These are phyloP conservation scores for Actinopyga echinites DNA, from an alignment of 53 echinoderm and acorn worm species.

Conservation along the genomic window DNA sequence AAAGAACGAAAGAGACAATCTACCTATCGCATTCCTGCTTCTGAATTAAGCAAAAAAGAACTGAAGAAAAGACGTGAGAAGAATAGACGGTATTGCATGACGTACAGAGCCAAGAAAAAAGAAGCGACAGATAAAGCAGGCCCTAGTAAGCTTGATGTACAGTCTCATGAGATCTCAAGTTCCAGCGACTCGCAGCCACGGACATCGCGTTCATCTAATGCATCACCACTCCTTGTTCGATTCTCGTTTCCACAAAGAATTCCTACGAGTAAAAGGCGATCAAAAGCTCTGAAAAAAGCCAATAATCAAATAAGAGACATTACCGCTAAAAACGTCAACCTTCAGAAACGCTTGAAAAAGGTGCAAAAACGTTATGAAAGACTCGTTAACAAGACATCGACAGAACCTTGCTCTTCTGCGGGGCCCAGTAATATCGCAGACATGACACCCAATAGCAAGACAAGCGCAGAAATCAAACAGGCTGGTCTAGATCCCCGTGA, in stretches of 20 bases:
- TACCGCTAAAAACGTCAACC: conserved; percentile 1
- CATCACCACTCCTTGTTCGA: conserved; percentile 15
- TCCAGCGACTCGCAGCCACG: neutral
- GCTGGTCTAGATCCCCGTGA: conserved; percentile 19
- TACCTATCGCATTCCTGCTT: conserved; percentile 25
- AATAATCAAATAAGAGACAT: neutral
- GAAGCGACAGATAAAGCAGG: no score
- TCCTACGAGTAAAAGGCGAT: neutral
- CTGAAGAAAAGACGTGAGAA: neutral
- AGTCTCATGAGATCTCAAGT: no score
- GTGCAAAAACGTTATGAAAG: conserved; percentile 2
- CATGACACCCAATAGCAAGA: conserved; percentile 23
- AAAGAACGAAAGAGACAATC: conserved; percentile 30
- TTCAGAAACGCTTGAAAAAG: neutral
- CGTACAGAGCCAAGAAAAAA: no score
- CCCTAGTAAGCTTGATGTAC: no score
- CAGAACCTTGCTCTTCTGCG: neutral
- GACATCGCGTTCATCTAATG: conserved; percentile 9
- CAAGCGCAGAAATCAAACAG: neutral
- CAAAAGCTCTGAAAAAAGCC: conserved; percentile 34
- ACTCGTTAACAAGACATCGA: neutral
- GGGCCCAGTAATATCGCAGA: conserved; percentile 1
- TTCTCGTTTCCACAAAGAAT: conserved; percentile 3
- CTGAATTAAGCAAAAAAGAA: neutral
- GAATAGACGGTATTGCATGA: neutral